These are phyloP conservation scores for Machimus atricapillus DNA, from an alignment of 2,888 invertebrate species.

Conservation along the genomic window DNA sequence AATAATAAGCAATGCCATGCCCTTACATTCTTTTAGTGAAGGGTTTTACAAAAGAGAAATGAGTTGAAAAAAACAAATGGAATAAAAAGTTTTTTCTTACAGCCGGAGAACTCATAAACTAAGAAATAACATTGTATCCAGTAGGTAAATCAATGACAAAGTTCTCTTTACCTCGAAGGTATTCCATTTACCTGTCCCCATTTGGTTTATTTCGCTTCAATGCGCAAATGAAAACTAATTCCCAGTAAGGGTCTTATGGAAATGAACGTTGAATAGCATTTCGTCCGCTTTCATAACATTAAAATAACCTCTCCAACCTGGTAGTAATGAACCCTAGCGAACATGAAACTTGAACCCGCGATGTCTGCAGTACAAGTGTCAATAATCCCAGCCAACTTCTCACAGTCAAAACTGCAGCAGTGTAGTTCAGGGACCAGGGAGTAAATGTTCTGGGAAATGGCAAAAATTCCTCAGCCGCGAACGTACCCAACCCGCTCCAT, in stretches of 20 bases:
- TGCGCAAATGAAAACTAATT: not conserved
- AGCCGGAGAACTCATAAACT: not conserved
- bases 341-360: not conserved
- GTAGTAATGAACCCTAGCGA: not conserved
- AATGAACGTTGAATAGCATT: not conserved
- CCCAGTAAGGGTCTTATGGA: not conserved
- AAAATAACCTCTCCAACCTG: not conserved
- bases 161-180: not conserved
- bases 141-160: not conserved
- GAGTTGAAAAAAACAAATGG: not conserved
- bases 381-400: not conserved
- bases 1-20: not conserved
- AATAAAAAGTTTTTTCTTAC: not conserved
- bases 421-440: not conserved
- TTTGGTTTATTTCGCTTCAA: not conserved
- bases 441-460: not conserved
- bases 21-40: not conserved
- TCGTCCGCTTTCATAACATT: not conserved
- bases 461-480: not conserved
- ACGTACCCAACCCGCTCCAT: not conserved
- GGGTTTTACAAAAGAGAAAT: not conserved
- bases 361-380: not conserved
- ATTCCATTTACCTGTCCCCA: not conserved
- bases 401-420: not conserved
- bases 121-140: not conserved